phyloP scores from a whole-genome alignment of 2,797 vertebrate species.

The Rousettus madagascariensis region DNA sequence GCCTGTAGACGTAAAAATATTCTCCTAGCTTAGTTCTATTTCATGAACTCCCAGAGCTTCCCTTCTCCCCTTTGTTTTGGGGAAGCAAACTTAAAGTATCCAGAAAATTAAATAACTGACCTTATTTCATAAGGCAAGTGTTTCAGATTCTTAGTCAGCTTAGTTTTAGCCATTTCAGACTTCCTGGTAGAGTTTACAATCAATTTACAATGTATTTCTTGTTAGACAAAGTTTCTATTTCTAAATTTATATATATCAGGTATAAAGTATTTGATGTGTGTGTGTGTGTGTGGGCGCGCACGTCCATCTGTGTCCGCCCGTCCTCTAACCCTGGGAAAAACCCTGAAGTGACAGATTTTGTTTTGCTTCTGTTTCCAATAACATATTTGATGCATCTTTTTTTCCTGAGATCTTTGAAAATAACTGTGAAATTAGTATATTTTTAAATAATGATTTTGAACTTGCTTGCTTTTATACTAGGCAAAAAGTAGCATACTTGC shows the following conservation, averaged over 20 bases:
- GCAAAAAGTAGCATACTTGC: not conserved
- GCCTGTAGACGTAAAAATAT: not conserved
- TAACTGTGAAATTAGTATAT: not conserved
- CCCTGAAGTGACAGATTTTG: constrained; percentile 3
- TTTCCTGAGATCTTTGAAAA: not conserved
- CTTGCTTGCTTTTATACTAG: not conserved
- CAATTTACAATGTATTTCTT: not conserved
- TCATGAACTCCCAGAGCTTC: not conserved
- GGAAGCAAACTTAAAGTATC: not conserved
- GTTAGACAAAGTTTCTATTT: not conserved
- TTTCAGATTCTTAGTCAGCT: constrained; percentile 24
- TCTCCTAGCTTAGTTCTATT: not conserved
- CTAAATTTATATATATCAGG: not conserved
- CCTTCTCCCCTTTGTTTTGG: not conserved
- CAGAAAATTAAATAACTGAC: not conserved
- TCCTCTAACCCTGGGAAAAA: not conserved
- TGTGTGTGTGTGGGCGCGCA: not conserved
- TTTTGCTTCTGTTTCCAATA: constrained; percentile 7
- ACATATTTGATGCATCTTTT: not conserved
- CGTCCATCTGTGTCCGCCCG: not conserved
- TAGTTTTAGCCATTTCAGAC: not conserved
- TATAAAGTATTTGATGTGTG: not conserved
- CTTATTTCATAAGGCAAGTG: not conserved
- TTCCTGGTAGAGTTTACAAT: not conserved
- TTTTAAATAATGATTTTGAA: not conserved